These are phyloP conservation scores for Columba guinea DNA, from an alignment of 2,797 vertebrate genomes.

Conservation along the genomic window DNA sequence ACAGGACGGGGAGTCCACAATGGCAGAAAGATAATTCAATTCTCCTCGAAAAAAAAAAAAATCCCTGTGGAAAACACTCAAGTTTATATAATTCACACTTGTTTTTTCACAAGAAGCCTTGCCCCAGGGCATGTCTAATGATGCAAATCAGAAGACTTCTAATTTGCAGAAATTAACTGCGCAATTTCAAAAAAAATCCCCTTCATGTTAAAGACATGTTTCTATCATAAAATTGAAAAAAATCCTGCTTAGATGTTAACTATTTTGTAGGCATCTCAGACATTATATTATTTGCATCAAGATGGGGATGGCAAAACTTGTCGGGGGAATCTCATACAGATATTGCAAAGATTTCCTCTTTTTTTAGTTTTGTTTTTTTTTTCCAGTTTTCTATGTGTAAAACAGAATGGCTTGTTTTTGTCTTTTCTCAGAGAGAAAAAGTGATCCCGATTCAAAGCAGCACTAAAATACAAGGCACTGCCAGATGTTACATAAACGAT, in stretches of 20 bases:
- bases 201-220: neutral
- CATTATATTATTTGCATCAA: neutral
- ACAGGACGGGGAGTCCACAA: neutral
- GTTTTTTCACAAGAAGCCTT: neutral
- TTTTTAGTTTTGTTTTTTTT: neutral
- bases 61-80: neutral
- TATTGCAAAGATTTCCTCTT: neutral
- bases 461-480: constrained; percentile 72
- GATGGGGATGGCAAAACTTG: neutral
- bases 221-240: neutral
- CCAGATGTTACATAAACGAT: constrained; percentile 80
- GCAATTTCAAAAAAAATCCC: neutral
- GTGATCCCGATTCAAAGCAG: constrained; percentile 67
- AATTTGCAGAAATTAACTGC: neutral
- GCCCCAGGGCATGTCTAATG: neutral
- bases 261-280: neutral
- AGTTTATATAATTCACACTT: neutral
- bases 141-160: constrained; percentile 33
- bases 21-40: neutral
- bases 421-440: constrained; percentile 62
- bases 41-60: neutral
- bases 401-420: constrained; percentile 58
- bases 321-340: neutral
- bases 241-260: neutral
- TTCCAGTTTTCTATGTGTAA: constrained; percentile 50